Conservation (phyloP, 2,113 vertebrate species). For the Okapia johnstoni region DNA sequence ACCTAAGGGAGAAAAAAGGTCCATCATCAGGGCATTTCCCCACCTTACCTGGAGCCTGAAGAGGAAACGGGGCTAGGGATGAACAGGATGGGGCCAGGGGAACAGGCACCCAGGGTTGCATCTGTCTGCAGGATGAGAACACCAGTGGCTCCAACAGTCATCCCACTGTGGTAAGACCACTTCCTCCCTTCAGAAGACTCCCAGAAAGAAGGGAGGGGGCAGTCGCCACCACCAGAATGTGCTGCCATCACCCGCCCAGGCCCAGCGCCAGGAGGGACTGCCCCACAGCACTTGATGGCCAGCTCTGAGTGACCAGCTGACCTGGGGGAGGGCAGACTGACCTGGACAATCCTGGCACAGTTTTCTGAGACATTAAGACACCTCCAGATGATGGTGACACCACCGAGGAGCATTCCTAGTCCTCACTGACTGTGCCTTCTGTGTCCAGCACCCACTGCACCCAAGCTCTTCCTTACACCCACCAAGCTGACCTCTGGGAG, state of each 20-base stretch:
- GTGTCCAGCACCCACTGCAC: not conserved
- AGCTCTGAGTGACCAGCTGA: not conserved
- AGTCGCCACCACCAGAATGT: not conserved
- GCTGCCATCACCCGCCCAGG: not conserved
- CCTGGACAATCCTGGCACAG: not conserved
- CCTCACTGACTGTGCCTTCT: not conserved
- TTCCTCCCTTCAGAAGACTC: slow-evolving; percentile 65
- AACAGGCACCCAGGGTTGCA: not conserved
- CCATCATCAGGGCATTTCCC: not conserved
- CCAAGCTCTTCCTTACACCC: not conserved
- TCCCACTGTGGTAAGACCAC: slow-evolving; percentile 68
- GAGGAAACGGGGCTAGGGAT: not conserved
- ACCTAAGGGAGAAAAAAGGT: not conserved
- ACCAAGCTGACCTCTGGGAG: not conserved
- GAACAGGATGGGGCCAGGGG: not conserved
- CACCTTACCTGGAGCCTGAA: not conserved
- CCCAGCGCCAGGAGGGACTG: not conserved
- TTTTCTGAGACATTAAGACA: not conserved
- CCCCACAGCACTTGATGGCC: not conserved
- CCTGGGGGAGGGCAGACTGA: not conserved
- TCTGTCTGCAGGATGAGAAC: slow-evolving; percentile 6
- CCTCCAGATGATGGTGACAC: not conserved
- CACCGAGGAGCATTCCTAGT: not conserved
- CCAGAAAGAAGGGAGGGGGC: not conserved
- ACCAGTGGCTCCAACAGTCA: slow-evolving; percentile 61